A percentile compares a stretch with the other conserved stretches of the same genome.
These are phyloP conservation scores for Corythoichthys intestinalis DNA, from an alignment of 2,113 vertebrate genomes.

Conservation along the genomic window DNA sequence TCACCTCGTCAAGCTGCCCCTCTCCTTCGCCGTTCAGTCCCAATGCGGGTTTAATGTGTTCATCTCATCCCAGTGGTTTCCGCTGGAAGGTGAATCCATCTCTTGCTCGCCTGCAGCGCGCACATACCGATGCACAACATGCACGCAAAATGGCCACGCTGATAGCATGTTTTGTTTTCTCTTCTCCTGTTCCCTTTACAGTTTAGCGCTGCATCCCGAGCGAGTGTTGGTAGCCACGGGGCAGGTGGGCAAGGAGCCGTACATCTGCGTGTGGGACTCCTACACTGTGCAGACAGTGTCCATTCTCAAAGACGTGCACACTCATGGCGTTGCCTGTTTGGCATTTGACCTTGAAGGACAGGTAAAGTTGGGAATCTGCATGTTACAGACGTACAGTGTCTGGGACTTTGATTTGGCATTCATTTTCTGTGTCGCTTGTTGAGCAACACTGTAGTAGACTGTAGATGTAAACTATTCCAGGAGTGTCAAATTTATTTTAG, in stretches of 20 bases:
- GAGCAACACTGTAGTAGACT: no score
- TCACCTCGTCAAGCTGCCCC: slow-evolving; percentile 55
- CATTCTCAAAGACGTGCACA: slow-evolving; percentile 90
- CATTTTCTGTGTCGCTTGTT: no score
- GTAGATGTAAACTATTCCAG: not conserved
- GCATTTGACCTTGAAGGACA: slow-evolving; percentile 96
- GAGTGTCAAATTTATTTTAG: not conserved
- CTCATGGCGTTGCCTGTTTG: slow-evolving; percentile 92
- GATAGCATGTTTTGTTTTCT: slow-evolving; percentile 38
- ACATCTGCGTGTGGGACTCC: slow-evolving; percentile 96
- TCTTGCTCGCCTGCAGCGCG: slow-evolving; percentile 7
- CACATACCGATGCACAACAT: slow-evolving; percentile 13
- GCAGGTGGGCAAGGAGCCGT: slow-evolving; percentile 97
- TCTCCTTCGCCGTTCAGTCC: slow-evolving; percentile 37
- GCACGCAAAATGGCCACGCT: slow-evolving; percentile 19
- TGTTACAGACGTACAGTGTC: not conserved
- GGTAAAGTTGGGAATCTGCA: slow-evolving; percentile 68
- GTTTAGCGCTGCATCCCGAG: slow-evolving; percentile 94
- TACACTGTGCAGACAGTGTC: slow-evolving; percentile 94
- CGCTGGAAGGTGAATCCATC: slow-evolving; percentile 35
- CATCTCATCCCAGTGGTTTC: slow-evolving; percentile 52
- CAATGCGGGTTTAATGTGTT: slow-evolving; percentile 47
- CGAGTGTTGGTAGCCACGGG: slow-evolving; percentile 94
- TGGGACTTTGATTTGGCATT: no score
- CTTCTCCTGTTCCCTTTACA: slow-evolving; percentile 51